Evolutionary conservation across 2,888 invertebrate genomes (phyloP), one percentile per base, ranked within the genome.

Genomic region (Apoda limacodes): DNA sequence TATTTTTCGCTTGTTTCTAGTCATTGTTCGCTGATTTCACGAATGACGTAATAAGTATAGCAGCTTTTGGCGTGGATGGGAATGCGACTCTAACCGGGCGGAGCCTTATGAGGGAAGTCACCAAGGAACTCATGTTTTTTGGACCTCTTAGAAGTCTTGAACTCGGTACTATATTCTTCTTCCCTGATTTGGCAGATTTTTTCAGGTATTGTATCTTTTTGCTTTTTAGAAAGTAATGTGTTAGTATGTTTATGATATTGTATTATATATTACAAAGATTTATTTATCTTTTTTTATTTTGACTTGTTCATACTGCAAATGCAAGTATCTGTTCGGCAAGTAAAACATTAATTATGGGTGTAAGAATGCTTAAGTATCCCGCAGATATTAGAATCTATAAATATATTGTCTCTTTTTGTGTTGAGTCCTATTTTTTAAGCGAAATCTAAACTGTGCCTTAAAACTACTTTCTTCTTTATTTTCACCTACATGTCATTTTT

Each of bases 1-100:
- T n/a, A n/a, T n/a, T n/a, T n/a, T n/a, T n/a, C n/a, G n/a, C n/a
- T n/a, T n/a, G n/a, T n/a, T n/a, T n/a, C n/a, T n/a, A n/a, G n/a
- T n/a, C n/a, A n/a, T n/a, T 40, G 19, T 37, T 22, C 13, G 29
- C 40, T 2, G 39, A 39, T 24, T 40, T 14, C 24, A 39, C 39
- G 2, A 45, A 42, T 1, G 45, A 45, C 19, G 22, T 42, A 0
- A 32, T 45, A 4, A 38, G 40, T 1, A 29, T 25, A 1, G 25
- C 40, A 2, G 29, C 42, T 1, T 38, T 45, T 13, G 45, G 45
- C 4, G 13, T 42, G 15, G 9, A 7, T 5, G 21, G 31, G 9
- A 35, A 37, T 11, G 38, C 45, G 3, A 36, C 37, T 1, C 29
- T 34, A 14, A 39, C 48, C 23, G 29, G 34, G 2, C 17, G 12